A percentile compares a stretch with the other conserved stretches of the same genome.
These are phyloP conservation scores for Microchirus variegatus DNA, from an alignment of 2,797 vertebrate genomes.

Conservation along the genomic window DNA sequence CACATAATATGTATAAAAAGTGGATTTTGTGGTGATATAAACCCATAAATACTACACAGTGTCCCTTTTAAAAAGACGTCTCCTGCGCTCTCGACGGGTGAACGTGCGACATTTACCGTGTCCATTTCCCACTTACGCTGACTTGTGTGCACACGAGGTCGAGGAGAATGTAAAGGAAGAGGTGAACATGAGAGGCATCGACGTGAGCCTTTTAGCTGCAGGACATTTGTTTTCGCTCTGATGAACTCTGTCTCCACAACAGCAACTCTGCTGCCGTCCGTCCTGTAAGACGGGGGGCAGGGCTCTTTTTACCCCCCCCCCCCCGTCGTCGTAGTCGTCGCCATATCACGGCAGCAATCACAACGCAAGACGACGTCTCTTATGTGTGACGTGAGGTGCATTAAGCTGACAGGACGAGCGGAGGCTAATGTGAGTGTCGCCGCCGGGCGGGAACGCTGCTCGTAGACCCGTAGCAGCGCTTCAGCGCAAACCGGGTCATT, in stretches of 20 bases:
- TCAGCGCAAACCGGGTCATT: slow-evolving; percentile 57
- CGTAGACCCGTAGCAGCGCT: slow-evolving; percentile 50
- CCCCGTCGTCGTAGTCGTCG: too few relatives aligned
- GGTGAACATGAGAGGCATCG: too few relatives aligned
- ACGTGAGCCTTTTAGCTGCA: slow-evolving; percentile 9
- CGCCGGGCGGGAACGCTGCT: slow-evolving; percentile 44
- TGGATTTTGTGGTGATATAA: too few relatives aligned
- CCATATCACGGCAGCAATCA: slow-evolving; percentile 53
- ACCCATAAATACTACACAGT: too few relatives aligned
- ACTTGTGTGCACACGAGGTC: too few relatives aligned
- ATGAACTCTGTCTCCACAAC: slow-evolving; percentile 21
- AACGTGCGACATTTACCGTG: too few relatives aligned
- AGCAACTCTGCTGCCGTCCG: slow-evolving; percentile 13
- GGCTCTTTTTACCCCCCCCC: slow-evolving; percentile 32
- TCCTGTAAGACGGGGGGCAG: slow-evolving; percentile 53
- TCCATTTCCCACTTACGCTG: too few relatives aligned
- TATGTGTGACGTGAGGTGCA: slow-evolving; percentile 71
- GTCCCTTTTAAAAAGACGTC: too few relatives aligned
- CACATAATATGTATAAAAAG: too few relatives aligned
- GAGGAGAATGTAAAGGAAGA: too few relatives aligned
- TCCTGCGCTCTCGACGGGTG: too few relatives aligned
- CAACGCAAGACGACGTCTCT: slow-evolving; percentile 42
- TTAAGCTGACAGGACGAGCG: slow-evolving; percentile 65
- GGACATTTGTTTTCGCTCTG: slow-evolving; percentile 25
- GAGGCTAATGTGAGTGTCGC: slow-evolving; percentile 66